These are phyloP conservation scores for Ceratoteleas bidentatus DNA, from an alignment of 1,140 invertebrate genomes.

Conservation along the genomic window DNA sequence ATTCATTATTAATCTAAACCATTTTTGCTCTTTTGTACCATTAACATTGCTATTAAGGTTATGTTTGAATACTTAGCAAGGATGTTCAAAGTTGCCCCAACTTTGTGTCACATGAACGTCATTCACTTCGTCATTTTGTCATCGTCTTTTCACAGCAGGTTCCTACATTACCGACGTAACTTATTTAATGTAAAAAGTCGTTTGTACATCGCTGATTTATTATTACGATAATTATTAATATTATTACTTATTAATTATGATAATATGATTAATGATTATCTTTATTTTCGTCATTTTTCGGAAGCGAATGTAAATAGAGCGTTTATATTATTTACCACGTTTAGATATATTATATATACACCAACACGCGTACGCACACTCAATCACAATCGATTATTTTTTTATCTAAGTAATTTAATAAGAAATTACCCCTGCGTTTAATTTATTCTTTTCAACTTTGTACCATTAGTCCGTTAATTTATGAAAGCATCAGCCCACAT, in stretches of 20 bases:
- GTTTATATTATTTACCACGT: constrained; percentile 38
- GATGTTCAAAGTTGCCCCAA: constrained; percentile 33
- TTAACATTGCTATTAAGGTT: constrained; percentile 39
- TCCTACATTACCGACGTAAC: constrained; percentile 62
- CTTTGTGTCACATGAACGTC: constrained; percentile 27
- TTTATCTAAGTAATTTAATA: constrained; percentile 39
- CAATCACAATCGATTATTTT: constrained; percentile 39
- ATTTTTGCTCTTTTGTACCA: constrained; percentile 17
- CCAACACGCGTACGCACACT: constrained; percentile 23
- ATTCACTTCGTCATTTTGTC: constrained; percentile 45
- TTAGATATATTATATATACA: constrained; percentile 42
- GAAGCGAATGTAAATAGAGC: constrained; percentile 56
- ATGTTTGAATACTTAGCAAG: constrained; percentile 34
- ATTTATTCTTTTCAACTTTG: constrained; percentile 46
- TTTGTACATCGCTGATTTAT: constrained; percentile 55
- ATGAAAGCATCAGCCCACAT: too few species aligned
- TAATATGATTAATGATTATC: constrained; percentile 13
- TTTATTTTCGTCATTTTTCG: constrained; percentile 39
- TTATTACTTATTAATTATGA: constrained; percentile 30
- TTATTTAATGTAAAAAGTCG: constrained; percentile 64
- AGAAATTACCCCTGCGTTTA: constrained; percentile 31
- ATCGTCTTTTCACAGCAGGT: constrained; percentile 49
- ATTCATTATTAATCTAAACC: constrained; percentile 18
- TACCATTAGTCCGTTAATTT: constrained; percentile 18
- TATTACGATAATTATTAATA: constrained; percentile 39